Evolutionary conservation across 2,888 invertebrate genomes (phyloP).

Genomic region (Tribolium freemani): DNA sequence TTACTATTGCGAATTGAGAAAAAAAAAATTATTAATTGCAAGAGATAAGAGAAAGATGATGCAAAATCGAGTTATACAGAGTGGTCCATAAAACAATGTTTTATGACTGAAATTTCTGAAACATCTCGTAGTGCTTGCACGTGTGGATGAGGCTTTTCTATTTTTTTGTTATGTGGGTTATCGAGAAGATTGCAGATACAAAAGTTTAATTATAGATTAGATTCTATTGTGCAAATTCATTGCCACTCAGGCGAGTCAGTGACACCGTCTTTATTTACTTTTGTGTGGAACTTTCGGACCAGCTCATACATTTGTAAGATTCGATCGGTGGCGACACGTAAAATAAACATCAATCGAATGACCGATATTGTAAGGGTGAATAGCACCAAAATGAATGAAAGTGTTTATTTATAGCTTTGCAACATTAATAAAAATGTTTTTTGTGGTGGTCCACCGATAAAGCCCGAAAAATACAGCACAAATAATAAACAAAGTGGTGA

Average conservation of each 20-base stretch:
- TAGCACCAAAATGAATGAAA: conserved; percentile 21
- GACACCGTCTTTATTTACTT: background rate
- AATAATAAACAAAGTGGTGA: conserved; percentile 43
- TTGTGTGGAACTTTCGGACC: conserved; percentile 7
- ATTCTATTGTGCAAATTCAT: background rate
- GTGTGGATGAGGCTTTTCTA: background rate
- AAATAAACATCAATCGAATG: conserved; percentile 2
- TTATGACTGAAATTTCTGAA: too few relatives aligned
- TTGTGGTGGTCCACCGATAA: conserved; percentile 17
- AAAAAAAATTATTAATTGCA: too few relatives aligned
- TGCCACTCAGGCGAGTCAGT: background rate
- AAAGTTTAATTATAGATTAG: background rate
- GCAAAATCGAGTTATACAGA: too few relatives aligned
- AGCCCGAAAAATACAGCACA: conserved; percentile 36
- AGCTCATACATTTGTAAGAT: background rate
- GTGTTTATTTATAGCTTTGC: conserved; percentile 26
- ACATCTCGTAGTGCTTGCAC: too few relatives aligned
- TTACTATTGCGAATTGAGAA: too few relatives aligned
- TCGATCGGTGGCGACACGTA: conserved; percentile 1
- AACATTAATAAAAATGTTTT: conserved; percentile 21
- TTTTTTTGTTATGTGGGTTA: background rate
- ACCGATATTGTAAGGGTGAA: conserved; percentile 23
- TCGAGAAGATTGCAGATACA: background rate
- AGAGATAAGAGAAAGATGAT: too few relatives aligned
- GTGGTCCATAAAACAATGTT: too few relatives aligned